Evolutionary conservation across 2,888 invertebrate species (phyloP), one percentile per base, ranked within the genome.

Genomic region (Epirrita christyi): DNA sequence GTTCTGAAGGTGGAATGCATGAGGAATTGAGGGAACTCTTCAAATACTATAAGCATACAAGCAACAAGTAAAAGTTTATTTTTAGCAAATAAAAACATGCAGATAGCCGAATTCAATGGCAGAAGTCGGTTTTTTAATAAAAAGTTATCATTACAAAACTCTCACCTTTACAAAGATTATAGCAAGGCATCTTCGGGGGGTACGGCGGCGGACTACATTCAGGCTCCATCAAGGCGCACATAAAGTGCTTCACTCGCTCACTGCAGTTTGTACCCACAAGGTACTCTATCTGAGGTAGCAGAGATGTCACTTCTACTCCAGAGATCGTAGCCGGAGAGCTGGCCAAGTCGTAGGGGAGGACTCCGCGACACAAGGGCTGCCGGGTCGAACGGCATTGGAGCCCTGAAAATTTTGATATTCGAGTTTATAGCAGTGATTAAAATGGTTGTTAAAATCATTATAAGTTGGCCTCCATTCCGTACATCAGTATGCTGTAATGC

Each of bases 311-410:
- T 4, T 91, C 86, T 6, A 81, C 71, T 10, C 84, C 83, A 11
- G 76, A 80, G n/a, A 93, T 73, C 4, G 80, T 83, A 0, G 81
- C 81, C 1, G 93, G 84, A 5, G 86, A 73, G 8, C 93, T 93
- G 1, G 95, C 94, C 64, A 95, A 78, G 80, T 95, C 95, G 72
- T 95, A 95, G 0, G 94, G 94, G n/a, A 95, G 80, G 3, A 95
- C 92, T 1, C 94, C 94, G n/a, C 93, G 93, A 67, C 95, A 95
- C 48, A 93, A 71, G 7, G 83, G 73, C 45, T 93, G 73, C 5
- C 86, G 84, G 1, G 93, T 92, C 0, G 93, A 93, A n/a, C 86
- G 89, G 71, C 93, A 93, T 64, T 87, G 88, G 0, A 83, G 80
- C 37, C 85, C 93, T 93, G 82, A 21, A 84, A 83, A 34, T 0